Evolutionary conservation across 2,113 vertebrate species (phyloP), one percentile per base, ranked within the genome.

Genomic region (Amblyornis subalaris): DNA sequence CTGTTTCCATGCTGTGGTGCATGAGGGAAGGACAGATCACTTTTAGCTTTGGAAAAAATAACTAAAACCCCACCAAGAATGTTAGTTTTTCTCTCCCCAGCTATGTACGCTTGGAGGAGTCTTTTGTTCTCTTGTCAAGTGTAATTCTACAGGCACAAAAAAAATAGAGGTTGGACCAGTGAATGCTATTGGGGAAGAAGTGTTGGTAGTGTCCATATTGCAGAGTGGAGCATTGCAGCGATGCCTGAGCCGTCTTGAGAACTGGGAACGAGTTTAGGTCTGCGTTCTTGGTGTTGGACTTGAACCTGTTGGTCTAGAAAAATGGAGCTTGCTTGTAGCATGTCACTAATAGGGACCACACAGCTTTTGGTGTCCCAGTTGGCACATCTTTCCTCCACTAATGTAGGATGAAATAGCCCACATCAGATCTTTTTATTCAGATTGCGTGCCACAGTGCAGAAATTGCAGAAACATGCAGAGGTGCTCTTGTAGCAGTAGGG

Each of bases 401-500:
- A 24, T 12, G 7, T 4, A 11, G n/a, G 40, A 53, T 80, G 64
- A 36, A 93, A 17, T 50, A 66, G 38, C 28, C 29, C 2, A 7
- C 6, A n/a, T 33, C 0, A 0, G 3, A 7, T 91, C 3, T 54
- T 62, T 69, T 57, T 20, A 23, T 82, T 15, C 29, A 5, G n/a
- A 11, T 75, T 21, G 14, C 0, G 0, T 9, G 2, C 15, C 1
- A 1, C 0, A 2, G 45, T 0, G 0, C 16, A 6, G 29, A n/a
- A 60, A 35, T 53, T 0, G 0, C 51, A 53, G 74, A 50, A 66
- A 44, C 36, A 17, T 0, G 0, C 2, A 4, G 10, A 44, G 14
- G 5, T 73, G 21, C 31, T 67, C 15, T 38, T 78, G 61, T 29
- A 42, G 84, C 66, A 76, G 50, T 17, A n/a, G 9, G 12, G 25